phyloP scores from a whole-genome alignment of 92 coral and sea anemone genomes.

The Muricea muricata region DNA sequence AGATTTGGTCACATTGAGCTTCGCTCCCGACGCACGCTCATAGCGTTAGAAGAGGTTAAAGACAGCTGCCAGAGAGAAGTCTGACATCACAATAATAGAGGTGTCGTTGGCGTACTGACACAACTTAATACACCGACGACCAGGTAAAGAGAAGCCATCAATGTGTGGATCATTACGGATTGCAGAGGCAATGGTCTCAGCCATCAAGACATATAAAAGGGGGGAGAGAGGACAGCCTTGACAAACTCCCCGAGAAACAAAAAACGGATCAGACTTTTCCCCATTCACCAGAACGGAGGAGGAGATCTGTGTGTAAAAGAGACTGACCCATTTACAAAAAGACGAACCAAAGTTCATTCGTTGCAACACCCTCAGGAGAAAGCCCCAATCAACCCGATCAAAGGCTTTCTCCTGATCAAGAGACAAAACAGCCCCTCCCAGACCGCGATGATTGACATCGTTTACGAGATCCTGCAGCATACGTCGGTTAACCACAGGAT shows the following conservation, averaged over 20 bases:
- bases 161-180: not conserved
- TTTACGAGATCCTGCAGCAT: not conserved
- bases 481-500: not conserved
- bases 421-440: not conserved
- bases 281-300: not conserved
- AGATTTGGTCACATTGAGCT: not conserved
- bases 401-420: constrained; percentile 12
- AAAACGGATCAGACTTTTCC: not conserved
- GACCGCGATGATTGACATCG: not conserved
- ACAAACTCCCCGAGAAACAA: not conserved
- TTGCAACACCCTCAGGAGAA: not conserved
- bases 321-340: not conserved
- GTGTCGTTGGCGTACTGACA: constrained; percentile 49
- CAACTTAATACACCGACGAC: not conserved
- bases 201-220: not conserved
- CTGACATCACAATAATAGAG: not conserved
- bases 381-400: not conserved
- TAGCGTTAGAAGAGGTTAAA: not conserved
- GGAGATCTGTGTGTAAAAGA: not conserved
- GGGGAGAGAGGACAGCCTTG: constrained; percentile 35
- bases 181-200: not conserved
- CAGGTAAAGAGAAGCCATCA: not conserved
- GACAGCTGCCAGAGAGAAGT: not conserved
- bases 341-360: not conserved
- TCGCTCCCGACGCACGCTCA: constrained; percentile 1